Conservation (phyloP, 2,888 invertebrate genomes). For the Crocallis elinguaria region DNA sequence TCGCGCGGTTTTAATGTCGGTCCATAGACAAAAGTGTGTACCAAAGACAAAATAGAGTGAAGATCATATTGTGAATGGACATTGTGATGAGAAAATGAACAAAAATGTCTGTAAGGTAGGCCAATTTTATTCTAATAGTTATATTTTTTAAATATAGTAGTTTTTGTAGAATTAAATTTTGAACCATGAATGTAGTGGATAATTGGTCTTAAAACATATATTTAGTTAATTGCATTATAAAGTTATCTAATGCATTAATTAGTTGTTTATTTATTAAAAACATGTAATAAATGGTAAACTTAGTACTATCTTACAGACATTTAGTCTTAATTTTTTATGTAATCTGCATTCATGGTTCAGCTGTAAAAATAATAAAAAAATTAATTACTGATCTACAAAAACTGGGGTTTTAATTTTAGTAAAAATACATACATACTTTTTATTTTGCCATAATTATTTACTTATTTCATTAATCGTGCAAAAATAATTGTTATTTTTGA, state of each 20-base stretch:
- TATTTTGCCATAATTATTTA: neutral
- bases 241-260: neutral
- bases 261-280: too few species aligned
- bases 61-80: constrained; percentile 81
- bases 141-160: constrained; percentile 51
- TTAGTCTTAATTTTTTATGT: constrained; percentile 46
- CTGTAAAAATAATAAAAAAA: constrained; percentile 1
- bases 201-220: constrained; percentile 6
- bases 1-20: constrained; percentile 22
- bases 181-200: constrained; percentile 76
- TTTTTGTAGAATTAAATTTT: constrained; percentile 37
- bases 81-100: constrained; percentile 57
- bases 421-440: neutral
- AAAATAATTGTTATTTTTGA: too few species aligned
- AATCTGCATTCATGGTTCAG: constrained; percentile 78
- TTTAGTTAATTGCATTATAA: neutral
- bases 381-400: neutral
- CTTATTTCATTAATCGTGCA: neutral
- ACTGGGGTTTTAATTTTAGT: constrained; percentile 10
- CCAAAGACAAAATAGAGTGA: constrained; percentile 49
- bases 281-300: neutral
- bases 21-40: constrained; percentile 44
- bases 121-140: constrained; percentile 57
- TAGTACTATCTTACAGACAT: constrained; percentile 79
- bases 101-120: constrained; percentile 84